Evolutionary conservation across 1,140 invertebrate species (phyloP).

Genomic region (Pseudomyrmex flavicornis): DNA sequence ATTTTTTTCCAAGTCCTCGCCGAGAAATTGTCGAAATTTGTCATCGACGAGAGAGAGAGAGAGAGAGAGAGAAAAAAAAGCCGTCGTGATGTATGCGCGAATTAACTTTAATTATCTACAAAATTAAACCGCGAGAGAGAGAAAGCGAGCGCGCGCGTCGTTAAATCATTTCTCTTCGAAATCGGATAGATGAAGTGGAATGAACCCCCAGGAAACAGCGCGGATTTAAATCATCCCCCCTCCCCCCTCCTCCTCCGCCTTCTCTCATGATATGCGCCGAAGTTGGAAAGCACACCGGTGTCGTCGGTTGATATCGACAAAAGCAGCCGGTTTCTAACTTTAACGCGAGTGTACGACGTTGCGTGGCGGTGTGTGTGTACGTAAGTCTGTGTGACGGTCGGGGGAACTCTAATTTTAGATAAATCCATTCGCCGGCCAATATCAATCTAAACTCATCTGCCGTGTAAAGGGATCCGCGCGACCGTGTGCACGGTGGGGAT

Average conservation of each 20-base stretch:
- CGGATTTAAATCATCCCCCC: conserved; percentile 20
- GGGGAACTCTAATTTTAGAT: conserved; percentile 72
- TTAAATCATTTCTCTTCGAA: not conserved
- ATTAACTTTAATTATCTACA: not conserved
- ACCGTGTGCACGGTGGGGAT: not conserved
- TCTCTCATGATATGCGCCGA: not conserved
- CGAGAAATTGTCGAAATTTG: not conserved
- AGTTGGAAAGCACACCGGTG: conserved; percentile 15
- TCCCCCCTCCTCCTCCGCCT: no score
- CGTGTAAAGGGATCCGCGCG: conserved; percentile 33
- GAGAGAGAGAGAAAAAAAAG: not conserved
- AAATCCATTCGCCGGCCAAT: conserved; percentile 68
- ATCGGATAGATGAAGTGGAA: not conserved
- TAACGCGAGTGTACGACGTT: conserved; percentile 30
- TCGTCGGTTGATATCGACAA: conserved; percentile 11
- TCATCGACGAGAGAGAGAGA: not conserved
- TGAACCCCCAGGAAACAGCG: not conserved
- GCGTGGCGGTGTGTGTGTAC: not conserved
- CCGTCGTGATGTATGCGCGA: no score
- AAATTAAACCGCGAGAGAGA: not conserved
- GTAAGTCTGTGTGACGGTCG: conserved; percentile 40
- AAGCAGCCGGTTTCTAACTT: conserved; percentile 57
- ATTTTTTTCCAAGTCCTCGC: not conserved
- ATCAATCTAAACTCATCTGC: conserved; percentile 57
- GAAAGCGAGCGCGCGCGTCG: not conserved